Evolutionary conservation across 2,888 invertebrate species (phyloP), one percentile per base, ranked within the genome.

Genomic region (Scaptomyza parva): DNA sequence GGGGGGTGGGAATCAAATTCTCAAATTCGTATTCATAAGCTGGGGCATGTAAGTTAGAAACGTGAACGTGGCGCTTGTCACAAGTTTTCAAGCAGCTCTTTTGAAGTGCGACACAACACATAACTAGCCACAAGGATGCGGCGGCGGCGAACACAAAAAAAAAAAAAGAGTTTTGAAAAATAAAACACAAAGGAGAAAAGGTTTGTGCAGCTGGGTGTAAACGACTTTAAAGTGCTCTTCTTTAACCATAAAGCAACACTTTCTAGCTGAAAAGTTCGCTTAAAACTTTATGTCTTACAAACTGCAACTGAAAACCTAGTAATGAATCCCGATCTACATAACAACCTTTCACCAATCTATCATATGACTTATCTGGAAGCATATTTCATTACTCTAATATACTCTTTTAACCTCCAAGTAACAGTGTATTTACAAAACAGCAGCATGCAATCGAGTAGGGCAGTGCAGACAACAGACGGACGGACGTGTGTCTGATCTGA

Each of bases 401-500:
- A 18, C 47, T 20, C 18, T 12, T n/a, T 28, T 3, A 18, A 12
- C 17, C 12, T 18, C 2, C 1, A 8, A 7, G 17, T 3, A 9
- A 9, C 17, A 28, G 28, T 18, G 47, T 8, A 30, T n/a, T n/a
- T 28, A 8, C 28, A 47, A 18, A 48, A 20, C 20, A 35, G 48
- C n/a, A 35, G 22, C 62, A 18, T 52, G 52, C 26, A 35, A 43
- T 30, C 12, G 24, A 12, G 35, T 9, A 33, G 37, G 17, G 33
- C n/a, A n/a, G n/a, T n/a, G n/a, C n/a, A n/a, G 55, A 47, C 40
- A 45, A 52, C 51, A 73, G 79, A 79, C 67, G 83, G 79, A 79
- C 67, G 83, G 86, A 88, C 89, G 85, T 89, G 89, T 86, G 88
- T 90, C 90, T 89, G 89, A 90, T 89, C 87, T 88, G 89, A 89